These are phyloP conservation scores for Camelus dromedarius DNA, from an alignment of 2,113 vertebrate species.

Conservation along the genomic window DNA sequence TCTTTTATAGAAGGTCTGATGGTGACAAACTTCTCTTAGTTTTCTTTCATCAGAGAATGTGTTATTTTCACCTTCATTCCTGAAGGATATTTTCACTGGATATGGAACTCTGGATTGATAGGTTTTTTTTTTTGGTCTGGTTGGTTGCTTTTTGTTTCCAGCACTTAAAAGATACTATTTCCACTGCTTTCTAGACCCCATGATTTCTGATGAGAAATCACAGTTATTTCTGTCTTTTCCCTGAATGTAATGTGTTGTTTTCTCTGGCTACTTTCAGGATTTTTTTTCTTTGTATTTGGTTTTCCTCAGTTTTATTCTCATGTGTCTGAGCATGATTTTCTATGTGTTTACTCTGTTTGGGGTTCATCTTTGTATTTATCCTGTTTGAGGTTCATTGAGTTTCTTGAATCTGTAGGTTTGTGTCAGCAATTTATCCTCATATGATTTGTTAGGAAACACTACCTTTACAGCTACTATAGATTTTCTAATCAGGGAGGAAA, in stretches of 20 bases:
- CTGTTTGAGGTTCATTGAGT: neutral
- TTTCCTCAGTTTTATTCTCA: constrained; percentile 18
- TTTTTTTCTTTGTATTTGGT: constrained; percentile 1
- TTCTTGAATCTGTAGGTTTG: constrained; percentile 6
- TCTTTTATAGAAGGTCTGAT: neutral
- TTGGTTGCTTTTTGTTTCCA: neutral
- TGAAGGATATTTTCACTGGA: neutral
- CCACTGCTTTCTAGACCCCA: neutral
- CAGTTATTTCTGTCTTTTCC: neutral
- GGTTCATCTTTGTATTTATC: neutral
- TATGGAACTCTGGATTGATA: neutral
- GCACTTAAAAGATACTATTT: neutral
- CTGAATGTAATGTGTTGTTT: neutral
- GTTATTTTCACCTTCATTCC: neutral
- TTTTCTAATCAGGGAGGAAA: neutral
- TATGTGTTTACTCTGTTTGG: neutral
- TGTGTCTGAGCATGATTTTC: constrained; percentile 20
- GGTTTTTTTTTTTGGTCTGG: neutral
- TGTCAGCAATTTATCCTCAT: neutral
- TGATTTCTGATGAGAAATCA: neutral
- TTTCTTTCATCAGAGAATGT: neutral
- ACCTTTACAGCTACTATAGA: neutral
- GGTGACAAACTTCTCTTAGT: neutral
- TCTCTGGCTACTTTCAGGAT: neutral
- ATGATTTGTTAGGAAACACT: neutral